A percentile compares a stretch with the other conserved stretches of the same genome.
These are phyloP conservation scores for Papilio polytes DNA, from an alignment of 1,140 invertebrate genomes.

Conservation along the genomic window DNA sequence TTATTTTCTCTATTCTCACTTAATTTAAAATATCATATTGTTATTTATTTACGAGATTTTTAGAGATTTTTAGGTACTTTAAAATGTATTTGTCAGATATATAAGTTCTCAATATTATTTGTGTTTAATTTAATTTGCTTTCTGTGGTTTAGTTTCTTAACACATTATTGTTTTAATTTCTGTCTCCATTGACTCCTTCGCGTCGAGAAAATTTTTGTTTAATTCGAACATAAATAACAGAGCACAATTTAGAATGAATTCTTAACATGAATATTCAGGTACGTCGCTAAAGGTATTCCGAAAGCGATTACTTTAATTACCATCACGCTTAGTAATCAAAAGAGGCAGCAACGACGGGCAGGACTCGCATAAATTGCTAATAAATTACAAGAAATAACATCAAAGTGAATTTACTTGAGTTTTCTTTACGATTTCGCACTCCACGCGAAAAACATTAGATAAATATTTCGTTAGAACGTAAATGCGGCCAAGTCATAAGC, in stretches of 20 bases:
- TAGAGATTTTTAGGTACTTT: background rate
- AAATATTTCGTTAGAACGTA: constrained; percentile 37
- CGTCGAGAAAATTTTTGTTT: background rate
- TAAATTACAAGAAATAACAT: constrained; percentile 44
- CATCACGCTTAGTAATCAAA: constrained; percentile 42
- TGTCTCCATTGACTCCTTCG: background rate
- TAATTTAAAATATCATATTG: background rate
- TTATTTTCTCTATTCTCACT: background rate
- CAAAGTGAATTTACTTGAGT: constrained; percentile 44
- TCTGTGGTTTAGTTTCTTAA: no score
- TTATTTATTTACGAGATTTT: background rate
- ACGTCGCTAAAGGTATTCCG: constrained; percentile 1
- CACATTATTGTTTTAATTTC: no score
- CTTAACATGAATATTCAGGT: constrained; percentile 3
- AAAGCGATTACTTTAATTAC: constrained; percentile 41
- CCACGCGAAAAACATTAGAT: constrained; percentile 42
- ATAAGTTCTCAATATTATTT: no score
- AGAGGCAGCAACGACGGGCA: constrained; percentile 24
- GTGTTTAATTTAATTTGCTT: no score
- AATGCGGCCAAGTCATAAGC: constrained; percentile 12
- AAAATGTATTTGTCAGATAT: no score
- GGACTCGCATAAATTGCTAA: constrained; percentile 47
- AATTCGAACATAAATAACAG: background rate
- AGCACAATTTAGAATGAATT: background rate
- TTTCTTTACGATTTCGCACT: constrained; percentile 44